Evolutionary conservation across 1,140 invertebrate species (phyloP), one percentile per base, ranked within the genome.

Genomic region (Portunus trituberculatus): DNA sequence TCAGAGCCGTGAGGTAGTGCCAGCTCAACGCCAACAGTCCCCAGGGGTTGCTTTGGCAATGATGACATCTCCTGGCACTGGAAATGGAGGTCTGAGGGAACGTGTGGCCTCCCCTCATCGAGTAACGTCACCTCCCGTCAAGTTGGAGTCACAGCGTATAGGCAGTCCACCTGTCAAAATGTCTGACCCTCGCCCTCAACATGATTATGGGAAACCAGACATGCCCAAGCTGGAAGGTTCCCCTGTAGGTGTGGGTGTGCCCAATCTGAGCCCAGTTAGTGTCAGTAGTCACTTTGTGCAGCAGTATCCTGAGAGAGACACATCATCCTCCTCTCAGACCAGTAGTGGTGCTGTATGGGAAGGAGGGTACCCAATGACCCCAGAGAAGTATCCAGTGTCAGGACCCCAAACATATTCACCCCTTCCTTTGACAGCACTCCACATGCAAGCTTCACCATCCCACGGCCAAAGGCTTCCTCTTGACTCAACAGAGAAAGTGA

Each of bases 371-470:
- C 92, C 93, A n/a, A 92, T 94, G 88, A 96, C 96, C 31, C 94
- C 96, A 16, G 96, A 96, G 93, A 96, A 97, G 95, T 96, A 96
- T 96, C 92, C 96, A 32, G 92, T 96, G 67, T 93, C 96, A 52
- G 96, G 87, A 14, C 96, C 96, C 45, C 96, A 94, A 83, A 91
- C 94, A 12, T 96, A 96, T 45, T 95, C 93, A 16, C 94, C 96
- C 59, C 76, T 96, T 25, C 92, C 94, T 31, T 59, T 96, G 32
- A 67, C 94, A 48, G 90, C 91, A 28, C 93, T 95, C 20, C 96
- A 92, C 28, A 83, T 92, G 59, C 93, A 94, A 86, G 76, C 95
- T n/a, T 89, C 91, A 45, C 96, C 96, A 1, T 96, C 89, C 48
- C 90, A 94, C 82, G 67, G 92, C 32, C 94, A 84, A 28, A 91